These are phyloP conservation scores for Eupithecia subfuscata DNA, from an alignment of 2,888 invertebrate genomes.

Conservation along the genomic window DNA sequence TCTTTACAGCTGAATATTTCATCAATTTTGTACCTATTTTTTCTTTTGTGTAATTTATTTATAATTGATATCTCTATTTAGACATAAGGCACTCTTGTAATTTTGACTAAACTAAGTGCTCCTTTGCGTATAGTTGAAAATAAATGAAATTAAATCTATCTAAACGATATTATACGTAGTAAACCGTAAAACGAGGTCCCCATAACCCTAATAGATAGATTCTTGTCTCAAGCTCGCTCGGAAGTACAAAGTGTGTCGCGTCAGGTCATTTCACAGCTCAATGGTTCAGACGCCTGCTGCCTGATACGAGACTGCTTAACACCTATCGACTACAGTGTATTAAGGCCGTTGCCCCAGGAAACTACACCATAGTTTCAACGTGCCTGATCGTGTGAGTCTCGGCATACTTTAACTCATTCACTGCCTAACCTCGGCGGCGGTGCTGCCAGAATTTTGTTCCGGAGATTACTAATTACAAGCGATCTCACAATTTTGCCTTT, in stretches of 20 bases:
- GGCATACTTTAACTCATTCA: not conserved
- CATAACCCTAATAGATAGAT: conserved; percentile 11
- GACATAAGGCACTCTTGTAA: no score
- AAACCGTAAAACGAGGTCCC: conserved; percentile 11
- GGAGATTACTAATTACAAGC: no score
- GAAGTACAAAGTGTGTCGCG: conserved; percentile 14
- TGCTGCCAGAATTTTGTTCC: no score
- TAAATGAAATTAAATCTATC: no score
- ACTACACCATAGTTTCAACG: not conserved
- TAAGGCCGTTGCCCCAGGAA: not conserved
- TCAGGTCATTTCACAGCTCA: conserved; percentile 30
- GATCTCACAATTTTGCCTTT: no score
- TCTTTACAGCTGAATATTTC: no score
- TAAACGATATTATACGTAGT: not conserved
- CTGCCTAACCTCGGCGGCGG: no score
- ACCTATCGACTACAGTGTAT: not conserved
- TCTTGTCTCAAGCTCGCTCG: conserved; percentile 11
- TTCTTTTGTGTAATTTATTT: no score
- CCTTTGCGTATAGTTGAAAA: no score
- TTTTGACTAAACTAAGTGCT: no score
- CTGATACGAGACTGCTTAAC: conserved; percentile 22
- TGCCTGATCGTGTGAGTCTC: not conserved
- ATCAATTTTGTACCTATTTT: no score
- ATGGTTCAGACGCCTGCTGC: conserved; percentile 13
- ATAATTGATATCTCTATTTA: no score